phyloP scores from a whole-genome alignment of 2,888 invertebrate genomes.

The Rotaria socialis region DNA sequence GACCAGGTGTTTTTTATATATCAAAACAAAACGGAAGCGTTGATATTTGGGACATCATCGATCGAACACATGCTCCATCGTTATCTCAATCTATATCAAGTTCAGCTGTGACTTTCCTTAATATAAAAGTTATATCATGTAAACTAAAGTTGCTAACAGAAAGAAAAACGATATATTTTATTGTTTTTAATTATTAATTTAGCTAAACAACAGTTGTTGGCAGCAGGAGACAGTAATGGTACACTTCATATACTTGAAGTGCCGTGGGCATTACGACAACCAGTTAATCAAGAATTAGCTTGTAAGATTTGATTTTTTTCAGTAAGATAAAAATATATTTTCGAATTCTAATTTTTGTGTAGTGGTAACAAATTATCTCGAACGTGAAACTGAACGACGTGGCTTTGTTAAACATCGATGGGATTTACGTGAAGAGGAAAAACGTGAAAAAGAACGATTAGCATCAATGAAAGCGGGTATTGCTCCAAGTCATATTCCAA shows the following conservation, averaged over 20 bases:
- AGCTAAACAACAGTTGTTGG: conserved; percentile 58
- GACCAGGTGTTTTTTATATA: conserved; percentile 71
- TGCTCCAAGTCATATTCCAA: conserved; percentile 53
- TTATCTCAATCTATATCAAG: conserved; percentile 69
- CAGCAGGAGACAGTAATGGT: conserved; percentile 57
- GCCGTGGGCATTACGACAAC: conserved; percentile 57
- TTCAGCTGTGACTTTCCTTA: conserved; percentile 66
- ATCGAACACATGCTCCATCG: conserved; percentile 69
- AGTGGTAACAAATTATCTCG: conserved; percentile 55
- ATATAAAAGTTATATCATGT: conserved; percentile 46
- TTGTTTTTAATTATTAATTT: conserved; percentile 46
- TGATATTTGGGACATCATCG: conserved; percentile 75
- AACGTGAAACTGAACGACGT: conserved; percentile 58
- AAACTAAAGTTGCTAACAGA: too few species aligned
- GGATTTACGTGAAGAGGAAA: conserved; percentile 59
- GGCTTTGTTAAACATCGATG: conserved; percentile 58
- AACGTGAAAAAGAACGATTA: conserved; percentile 56
- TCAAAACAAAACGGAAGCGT: conserved; percentile 71
- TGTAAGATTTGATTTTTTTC: not conserved
- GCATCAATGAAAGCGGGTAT: conserved; percentile 56
- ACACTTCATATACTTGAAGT: conserved; percentile 59
- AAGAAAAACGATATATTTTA: not conserved
- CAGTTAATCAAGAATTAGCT: conserved; percentile 53
- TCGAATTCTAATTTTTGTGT: conserved; percentile 25
- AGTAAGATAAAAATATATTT: not conserved